Conservation (phyloP, 1,140 invertebrate species). For the Bicyclus anynana region DNA sequence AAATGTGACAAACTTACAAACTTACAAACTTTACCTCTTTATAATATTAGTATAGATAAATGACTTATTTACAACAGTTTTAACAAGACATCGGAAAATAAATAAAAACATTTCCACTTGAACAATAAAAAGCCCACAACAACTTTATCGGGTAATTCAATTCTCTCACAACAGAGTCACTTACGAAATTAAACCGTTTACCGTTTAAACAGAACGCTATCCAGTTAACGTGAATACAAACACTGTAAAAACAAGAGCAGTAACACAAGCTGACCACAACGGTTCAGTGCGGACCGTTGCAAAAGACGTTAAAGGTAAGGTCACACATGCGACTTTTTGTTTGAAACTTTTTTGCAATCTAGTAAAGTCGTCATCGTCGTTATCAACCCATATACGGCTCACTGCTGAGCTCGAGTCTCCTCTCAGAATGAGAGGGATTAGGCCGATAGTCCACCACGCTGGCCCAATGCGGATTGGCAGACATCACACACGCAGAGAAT, state of each 20-base stretch:
- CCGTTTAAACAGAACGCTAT: neutral
- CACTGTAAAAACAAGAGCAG: slow-evolving; percentile 12
- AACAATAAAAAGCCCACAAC: neutral
- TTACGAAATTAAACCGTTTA: neutral
- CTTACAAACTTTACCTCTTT: too few species aligned
- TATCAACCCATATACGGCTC: too few species aligned
- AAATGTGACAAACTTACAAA: too few species aligned
- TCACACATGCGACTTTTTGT: neutral
- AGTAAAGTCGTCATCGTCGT: too few species aligned
- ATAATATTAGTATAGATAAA: too few species aligned
- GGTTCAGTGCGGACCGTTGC: slow-evolving; percentile 22
- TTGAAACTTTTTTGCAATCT: neutral
- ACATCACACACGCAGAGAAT: too few species aligned
- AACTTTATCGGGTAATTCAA: neutral
- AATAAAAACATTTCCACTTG: neutral
- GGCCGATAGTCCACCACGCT: too few species aligned
- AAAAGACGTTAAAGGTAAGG: neutral
- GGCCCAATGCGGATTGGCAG: too few species aligned
- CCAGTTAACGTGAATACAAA: neutral
- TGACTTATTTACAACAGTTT: too few species aligned
- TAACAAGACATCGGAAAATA: too few species aligned
- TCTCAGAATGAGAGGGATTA: too few species aligned
- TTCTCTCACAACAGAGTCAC: neutral
- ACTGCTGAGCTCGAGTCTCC: too few species aligned
- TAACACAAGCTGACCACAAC: slow-evolving; percentile 21